phyloP scores from a whole-genome alignment of 2,888 invertebrate genomes.

The Physocephala rufipes region DNA sequence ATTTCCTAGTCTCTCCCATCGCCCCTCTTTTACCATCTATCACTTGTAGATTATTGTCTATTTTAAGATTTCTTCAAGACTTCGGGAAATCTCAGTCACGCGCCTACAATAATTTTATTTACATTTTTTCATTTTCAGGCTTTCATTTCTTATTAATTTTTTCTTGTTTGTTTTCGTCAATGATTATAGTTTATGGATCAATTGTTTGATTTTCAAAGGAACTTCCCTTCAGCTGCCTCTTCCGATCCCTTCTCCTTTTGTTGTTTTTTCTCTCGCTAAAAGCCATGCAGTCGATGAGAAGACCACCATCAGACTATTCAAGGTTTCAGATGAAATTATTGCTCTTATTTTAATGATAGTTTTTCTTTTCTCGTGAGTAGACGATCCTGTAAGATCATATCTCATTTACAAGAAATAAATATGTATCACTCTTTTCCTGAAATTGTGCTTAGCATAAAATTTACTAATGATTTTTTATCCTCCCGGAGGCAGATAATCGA shows the following conservation, averaged over 20 bases:
- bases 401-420: background rate
- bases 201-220: constrained; percentile 39
- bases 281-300: constrained; percentile 27
- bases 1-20: background rate
- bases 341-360: constrained; percentile 46
- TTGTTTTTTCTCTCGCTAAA: constrained; percentile 17
- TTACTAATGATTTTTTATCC: too few species aligned
- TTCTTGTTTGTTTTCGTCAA: background rate
- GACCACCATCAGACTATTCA: constrained; percentile 62
- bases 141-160: background rate
- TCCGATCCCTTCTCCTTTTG: background rate
- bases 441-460: too few species aligned
- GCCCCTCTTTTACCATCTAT: background rate
- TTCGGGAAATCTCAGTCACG: constrained; percentile 12
- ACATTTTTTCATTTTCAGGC: constrained; percentile 25
- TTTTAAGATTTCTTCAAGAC: background rate
- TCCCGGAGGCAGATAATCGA: too few species aligned
- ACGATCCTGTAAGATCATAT: constrained; percentile 1
- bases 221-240: constrained; percentile 6
- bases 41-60: background rate
- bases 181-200: constrained; percentile 48
- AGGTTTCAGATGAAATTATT: constrained; percentile 62
- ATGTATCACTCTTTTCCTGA: too few species aligned
- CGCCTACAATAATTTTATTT: constrained; percentile 49
- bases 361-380: background rate